Conservation (phyloP, 2,888 invertebrate genomes). For the Carcina quercana region DNA sequence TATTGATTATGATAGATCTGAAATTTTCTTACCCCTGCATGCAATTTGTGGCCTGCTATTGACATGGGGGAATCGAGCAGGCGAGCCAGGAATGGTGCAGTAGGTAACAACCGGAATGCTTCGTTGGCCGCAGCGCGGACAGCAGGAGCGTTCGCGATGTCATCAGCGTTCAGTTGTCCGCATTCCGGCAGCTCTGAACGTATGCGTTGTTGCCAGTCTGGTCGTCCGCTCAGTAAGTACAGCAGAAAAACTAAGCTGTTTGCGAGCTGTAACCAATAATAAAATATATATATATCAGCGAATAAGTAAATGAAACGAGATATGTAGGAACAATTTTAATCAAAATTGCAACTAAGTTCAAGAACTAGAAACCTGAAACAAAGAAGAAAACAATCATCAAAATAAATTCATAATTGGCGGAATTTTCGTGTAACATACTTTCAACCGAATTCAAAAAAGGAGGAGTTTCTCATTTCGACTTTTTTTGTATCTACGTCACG, state of each 20-base stretch:
- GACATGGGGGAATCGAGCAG: slow-evolving; percentile 82
- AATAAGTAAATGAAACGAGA: too few species aligned
- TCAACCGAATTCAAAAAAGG: too few species aligned
- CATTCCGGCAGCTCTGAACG: slow-evolving; percentile 77
- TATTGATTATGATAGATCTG: too few species aligned
- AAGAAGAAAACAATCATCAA: too few species aligned
- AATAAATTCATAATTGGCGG: too few species aligned
- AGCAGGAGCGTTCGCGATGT: slow-evolving; percentile 80
- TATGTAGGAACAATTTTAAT: too few species aligned
- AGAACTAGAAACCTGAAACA: too few species aligned
- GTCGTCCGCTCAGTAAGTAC: slow-evolving; percentile 81
- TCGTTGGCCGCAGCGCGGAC: slow-evolving; percentile 86
- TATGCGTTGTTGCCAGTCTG: slow-evolving; percentile 78
- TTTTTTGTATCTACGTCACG: too few species aligned
- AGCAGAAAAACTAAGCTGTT: slow-evolving; percentile 87
- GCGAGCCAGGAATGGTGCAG: slow-evolving; percentile 86
- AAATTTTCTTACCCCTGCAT: slow-evolving; percentile 81
- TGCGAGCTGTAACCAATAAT: slow-evolving; percentile 80
- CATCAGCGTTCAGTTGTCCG: slow-evolving; percentile 71
- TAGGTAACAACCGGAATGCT: slow-evolving; percentile 83
- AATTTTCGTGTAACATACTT: too few species aligned
- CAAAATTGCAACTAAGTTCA: too few species aligned
- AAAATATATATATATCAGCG: too few species aligned
- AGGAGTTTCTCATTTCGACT: too few species aligned
- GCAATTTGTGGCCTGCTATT: slow-evolving; percentile 80